phyloP scores from a whole-genome alignment of 2,888 invertebrate species.

The Hedya salicella region DNA sequence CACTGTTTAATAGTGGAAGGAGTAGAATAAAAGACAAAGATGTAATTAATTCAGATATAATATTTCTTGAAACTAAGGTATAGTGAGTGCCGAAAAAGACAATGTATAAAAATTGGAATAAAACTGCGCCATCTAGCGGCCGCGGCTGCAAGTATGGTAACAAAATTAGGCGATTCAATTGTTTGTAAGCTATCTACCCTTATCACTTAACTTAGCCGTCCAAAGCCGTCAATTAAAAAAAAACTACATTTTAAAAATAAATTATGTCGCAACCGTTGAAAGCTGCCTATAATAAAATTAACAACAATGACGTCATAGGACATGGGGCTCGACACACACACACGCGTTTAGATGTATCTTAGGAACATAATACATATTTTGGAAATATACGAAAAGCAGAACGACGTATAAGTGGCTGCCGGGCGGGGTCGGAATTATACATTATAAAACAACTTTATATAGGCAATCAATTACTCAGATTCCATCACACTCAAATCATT shows the following conservation, averaged over 20 bases:
- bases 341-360: conserved; percentile 30
- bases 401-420: conserved; percentile 11
- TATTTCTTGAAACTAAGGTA: conserved; percentile 37
- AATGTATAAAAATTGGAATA: conserved; percentile 41
- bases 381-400: conserved; percentile 15
- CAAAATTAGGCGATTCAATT: conserved; percentile 60
- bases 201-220: conserved; percentile 47
- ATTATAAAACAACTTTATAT: neutral
- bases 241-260: conserved; percentile 44
- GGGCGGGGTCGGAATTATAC: neutral
- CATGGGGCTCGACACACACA: conserved; percentile 42
- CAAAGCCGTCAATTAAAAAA: conserved; percentile 50
- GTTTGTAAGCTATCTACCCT: conserved; percentile 56
- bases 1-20: too few species aligned
- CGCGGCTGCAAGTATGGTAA: conserved; percentile 56
- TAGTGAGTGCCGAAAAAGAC: conserved; percentile 38
- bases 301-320: conserved; percentile 52
- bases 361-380: conserved; percentile 38
- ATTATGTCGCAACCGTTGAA: conserved; percentile 61
- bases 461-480: too few species aligned
- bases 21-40: conserved; percentile 45
- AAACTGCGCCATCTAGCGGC: conserved; percentile 15
- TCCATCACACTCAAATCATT: too few species aligned
- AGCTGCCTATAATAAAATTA: conserved; percentile 73
- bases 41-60: conserved; percentile 47